phyloP scores from a whole-genome alignment of 1,140 invertebrate species.

The Phortica variegata region DNA sequence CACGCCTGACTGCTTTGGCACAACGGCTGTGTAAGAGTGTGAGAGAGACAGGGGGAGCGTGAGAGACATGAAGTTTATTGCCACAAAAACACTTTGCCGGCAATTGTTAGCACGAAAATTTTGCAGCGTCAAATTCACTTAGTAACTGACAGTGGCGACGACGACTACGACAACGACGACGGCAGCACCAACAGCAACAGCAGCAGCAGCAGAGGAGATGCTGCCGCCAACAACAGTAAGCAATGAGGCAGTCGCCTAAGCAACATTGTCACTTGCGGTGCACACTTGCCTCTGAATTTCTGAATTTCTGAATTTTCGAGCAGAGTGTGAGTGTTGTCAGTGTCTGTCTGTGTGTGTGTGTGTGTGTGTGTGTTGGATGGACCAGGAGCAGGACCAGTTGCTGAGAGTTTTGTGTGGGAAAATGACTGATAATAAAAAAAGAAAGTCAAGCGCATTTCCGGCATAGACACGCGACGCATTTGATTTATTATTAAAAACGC shows the following conservation, averaged over 20 bases:
- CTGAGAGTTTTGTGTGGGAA: background rate
- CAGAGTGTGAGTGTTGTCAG: no score
- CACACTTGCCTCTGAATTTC: no score
- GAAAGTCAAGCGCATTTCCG: background rate
- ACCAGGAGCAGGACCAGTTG: background rate
- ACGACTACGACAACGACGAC: slow-evolving; percentile 1
- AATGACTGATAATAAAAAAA: background rate
- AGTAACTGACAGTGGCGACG: slow-evolving; percentile 45
- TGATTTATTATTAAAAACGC: slow-evolving; percentile 8
- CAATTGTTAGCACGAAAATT: slow-evolving; percentile 40
- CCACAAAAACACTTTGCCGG: slow-evolving; percentile 51
- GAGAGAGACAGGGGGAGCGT: no score
- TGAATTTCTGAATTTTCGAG: no score
- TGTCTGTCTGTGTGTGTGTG: no score
- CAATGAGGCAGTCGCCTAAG: slow-evolving; percentile 33
- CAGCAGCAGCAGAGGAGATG: background rate
- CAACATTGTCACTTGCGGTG: slow-evolving; percentile 50
- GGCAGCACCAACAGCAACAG: background rate
- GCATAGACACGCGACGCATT: slow-evolving; percentile 5
- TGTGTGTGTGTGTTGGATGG: no score
- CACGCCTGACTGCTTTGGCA: slow-evolving; percentile 22
- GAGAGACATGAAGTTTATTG: no score
- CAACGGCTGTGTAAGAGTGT: no score
- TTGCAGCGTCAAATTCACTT: slow-evolving; percentile 31
- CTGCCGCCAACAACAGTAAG: background rate